A percentile compares a stretch with the other conserved stretches of the same genome.
These are phyloP conservation scores for Trachelus tabidus DNA, from an alignment of 2,888 invertebrate species.

Conservation along the genomic window DNA sequence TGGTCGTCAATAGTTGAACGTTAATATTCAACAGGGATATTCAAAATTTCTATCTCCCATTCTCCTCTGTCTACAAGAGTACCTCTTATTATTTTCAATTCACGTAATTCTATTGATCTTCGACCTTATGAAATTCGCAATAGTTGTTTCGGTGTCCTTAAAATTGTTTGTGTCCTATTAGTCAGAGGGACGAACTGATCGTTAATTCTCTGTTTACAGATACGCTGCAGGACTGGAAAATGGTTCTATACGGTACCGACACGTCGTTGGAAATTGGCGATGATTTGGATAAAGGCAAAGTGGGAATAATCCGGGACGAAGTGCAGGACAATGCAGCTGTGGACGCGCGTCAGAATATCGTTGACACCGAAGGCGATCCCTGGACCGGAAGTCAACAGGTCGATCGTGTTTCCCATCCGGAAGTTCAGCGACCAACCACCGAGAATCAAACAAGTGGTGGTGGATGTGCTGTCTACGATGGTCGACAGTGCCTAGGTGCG, in stretches of 20 bases:
- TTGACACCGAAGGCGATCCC: constrained; percentile 50
- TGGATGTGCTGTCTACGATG: constrained; percentile 46
- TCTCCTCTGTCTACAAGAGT: no score
- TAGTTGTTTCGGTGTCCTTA: no score
- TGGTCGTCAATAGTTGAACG: no score
- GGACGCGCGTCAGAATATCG: constrained; percentile 44
- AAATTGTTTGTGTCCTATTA: no score
- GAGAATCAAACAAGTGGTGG: constrained; percentile 54
- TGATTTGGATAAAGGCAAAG: constrained; percentile 53
- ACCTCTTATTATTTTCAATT: no score
- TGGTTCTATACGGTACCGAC: constrained; percentile 85
- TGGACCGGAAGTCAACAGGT: constrained; percentile 61
- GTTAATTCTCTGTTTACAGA: constrained; percentile 46
- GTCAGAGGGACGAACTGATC: no score
- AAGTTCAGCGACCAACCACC: constrained; percentile 57
- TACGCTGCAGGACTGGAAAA: constrained; percentile 79
- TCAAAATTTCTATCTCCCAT: no score
- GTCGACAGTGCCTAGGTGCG: constrained; percentile 60
- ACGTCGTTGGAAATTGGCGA: constrained; percentile 63
- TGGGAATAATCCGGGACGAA: constrained; percentile 32
- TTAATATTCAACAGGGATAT: no score
- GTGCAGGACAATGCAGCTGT: constrained; percentile 34
- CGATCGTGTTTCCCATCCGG: constrained; percentile 56
- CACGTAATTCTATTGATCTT: no score
- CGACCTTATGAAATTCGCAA: no score